Evolutionary conservation across 2,888 invertebrate species (phyloP).

Genomic region (Oegoconia quadripuncta): DNA sequence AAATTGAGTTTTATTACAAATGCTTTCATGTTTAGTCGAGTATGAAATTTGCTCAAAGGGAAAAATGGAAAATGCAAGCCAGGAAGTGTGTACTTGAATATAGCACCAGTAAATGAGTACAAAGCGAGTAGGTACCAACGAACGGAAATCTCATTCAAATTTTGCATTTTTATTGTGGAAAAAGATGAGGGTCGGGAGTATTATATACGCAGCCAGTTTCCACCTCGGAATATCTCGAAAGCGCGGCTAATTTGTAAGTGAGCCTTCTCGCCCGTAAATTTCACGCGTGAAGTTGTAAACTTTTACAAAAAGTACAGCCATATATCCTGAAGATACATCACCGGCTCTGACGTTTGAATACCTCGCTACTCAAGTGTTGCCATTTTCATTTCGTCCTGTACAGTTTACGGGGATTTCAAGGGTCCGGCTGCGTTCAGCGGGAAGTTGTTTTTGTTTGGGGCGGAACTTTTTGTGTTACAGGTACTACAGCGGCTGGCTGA

Average conservation of each 20-base stretch:
- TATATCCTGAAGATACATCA: constrained; percentile 68
- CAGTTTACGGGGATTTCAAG: constrained; percentile 31
- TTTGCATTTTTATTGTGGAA: constrained; percentile 37
- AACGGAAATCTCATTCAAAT: constrained; percentile 32
- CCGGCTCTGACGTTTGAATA: constrained; percentile 61
- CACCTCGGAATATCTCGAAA: constrained; percentile 33
- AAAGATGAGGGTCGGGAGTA: constrained; percentile 27
- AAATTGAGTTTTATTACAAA: constrained; percentile 39
- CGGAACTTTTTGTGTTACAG: constrained; percentile 17
- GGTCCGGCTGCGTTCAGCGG: constrained; percentile 18
- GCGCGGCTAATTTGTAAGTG: constrained; percentile 58
- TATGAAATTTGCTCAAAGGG: constrained; percentile 27
- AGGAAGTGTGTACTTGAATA: constrained; percentile 24
- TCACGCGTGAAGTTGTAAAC: constrained; percentile 56
- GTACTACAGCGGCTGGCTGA: constrained; percentile 2
- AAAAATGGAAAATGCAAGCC: constrained; percentile 19
- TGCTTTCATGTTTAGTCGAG: constrained; percentile 35
- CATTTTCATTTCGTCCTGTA: constrained; percentile 39
- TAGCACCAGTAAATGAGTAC: constrained; percentile 27
- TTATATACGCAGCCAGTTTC: constrained; percentile 23
- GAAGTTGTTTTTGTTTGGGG: constrained; percentile 14
- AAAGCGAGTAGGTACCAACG: constrained; percentile 25
- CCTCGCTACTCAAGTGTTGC: constrained; percentile 57
- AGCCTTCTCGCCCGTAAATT: constrained; percentile 52
- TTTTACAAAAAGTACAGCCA: constrained; percentile 62